Conservation (phyloP, 2,797 vertebrate genomes). For the Hylomyscus alleni region DNA sequence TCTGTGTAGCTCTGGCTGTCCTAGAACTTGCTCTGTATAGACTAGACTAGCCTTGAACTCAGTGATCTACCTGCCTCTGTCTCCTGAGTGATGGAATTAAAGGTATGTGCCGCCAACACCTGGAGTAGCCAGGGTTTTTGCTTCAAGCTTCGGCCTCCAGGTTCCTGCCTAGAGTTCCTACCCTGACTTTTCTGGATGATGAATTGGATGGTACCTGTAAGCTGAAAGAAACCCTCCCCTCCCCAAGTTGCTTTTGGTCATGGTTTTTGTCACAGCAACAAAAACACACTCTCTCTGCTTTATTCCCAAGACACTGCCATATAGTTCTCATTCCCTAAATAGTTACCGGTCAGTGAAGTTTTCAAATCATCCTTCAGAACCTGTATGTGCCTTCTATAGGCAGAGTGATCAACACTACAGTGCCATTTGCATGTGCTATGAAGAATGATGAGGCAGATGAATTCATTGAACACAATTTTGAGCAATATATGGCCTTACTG, state of each 20-base stretch:
- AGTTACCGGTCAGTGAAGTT: background rate
- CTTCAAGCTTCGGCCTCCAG: background rate
- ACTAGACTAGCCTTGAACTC: background rate
- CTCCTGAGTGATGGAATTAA: background rate
- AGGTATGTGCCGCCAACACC: background rate
- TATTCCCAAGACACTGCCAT: background rate
- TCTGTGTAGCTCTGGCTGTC: background rate
- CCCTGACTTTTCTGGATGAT: background rate
- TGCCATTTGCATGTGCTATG: background rate
- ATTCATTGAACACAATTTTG: background rate
- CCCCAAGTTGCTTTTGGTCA: background rate
- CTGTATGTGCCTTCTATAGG: background rate
- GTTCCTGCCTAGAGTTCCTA: background rate
- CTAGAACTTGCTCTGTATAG: background rate
- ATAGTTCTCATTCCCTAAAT: background rate
- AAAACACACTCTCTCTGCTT: background rate
- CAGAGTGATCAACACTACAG: background rate
- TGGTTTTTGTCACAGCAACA: background rate
- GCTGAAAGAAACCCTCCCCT: background rate
- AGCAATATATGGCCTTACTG: background rate
- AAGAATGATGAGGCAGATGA: background rate
- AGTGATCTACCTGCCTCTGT: background rate
- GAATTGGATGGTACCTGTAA: background rate
- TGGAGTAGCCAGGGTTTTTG: background rate
- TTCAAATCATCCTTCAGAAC: background rate